phyloP scores from a whole-genome alignment of 1,140 invertebrate species.

The Saxidomus purpurata region DNA sequence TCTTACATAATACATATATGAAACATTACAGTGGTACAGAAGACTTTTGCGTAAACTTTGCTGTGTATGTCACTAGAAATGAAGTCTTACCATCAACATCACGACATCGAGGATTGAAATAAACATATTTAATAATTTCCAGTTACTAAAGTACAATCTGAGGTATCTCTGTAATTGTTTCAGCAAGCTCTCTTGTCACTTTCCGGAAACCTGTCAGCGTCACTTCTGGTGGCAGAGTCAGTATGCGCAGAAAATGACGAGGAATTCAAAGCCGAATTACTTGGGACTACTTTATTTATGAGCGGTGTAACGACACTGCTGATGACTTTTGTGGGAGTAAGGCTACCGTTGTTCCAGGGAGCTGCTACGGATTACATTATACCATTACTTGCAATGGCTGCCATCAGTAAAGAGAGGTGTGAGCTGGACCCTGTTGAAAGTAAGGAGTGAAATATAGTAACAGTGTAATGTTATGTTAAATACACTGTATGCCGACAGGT shows the following conservation, averaged over 20 bases:
- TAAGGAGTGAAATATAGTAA: neutral
- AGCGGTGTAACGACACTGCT: conserved; percentile 73
- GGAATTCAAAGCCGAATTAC: conserved; percentile 70
- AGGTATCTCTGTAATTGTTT: neutral
- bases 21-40: too few species aligned
- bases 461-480: neutral
- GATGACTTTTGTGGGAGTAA: conserved; percentile 44
- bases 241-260: conserved; percentile 70
- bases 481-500: neutral
- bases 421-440: neutral
- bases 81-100: neutral
- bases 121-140: neutral
- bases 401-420: conserved; percentile 62
- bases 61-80: neutral
- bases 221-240: conserved; percentile 67
- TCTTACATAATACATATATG: too few species aligned
- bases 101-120: neutral
- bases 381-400: conserved; percentile 69
- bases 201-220: conserved; percentile 61
- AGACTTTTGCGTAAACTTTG: too few species aligned
- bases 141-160: neutral
- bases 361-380: conserved; percentile 71
- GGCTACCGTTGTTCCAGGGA: conserved; percentile 78
- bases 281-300: conserved; percentile 74
- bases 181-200: conserved; percentile 71